A percentile compares a stretch with the other conserved stretches of the same genome.
phyloP scores from a whole-genome alignment of 1,140 invertebrate genomes.

The Heterodera schachtii region DNA sequence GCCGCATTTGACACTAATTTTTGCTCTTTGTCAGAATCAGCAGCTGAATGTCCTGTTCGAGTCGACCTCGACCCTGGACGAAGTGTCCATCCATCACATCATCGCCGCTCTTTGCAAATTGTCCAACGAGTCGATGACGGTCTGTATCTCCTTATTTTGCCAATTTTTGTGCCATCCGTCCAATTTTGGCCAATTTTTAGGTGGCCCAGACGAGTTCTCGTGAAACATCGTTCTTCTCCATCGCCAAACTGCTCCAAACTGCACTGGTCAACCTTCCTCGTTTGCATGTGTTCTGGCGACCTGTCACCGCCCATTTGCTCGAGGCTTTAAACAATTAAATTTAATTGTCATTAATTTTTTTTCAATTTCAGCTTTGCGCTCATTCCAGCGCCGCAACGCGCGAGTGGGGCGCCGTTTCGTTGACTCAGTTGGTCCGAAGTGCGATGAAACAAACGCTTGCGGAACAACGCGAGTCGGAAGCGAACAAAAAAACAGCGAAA shows the following conservation, averaged over 20 bases:
- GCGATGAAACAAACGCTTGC: conserved; percentile 66
- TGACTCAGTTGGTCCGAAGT: conserved; percentile 88
- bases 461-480: background rate
- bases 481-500: conserved; percentile 5
- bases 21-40: conserved; percentile 35
- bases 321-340: conserved; percentile 71
- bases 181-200: conserved; percentile 19
- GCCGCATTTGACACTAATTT: background rate
- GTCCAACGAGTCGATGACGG: conserved; percentile 93
- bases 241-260: conserved; percentile 93
- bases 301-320: conserved; percentile 90
- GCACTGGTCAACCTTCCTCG: conserved; percentile 88
- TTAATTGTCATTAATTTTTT: conserved; percentile 17
- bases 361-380: conserved; percentile 73
- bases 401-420: conserved; percentile 94
- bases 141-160: conserved; percentile 64
- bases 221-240: conserved; percentile 94
- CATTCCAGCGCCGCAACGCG: conserved; percentile 92
- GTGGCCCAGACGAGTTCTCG: conserved; percentile 63
- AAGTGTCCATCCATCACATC: conserved; percentile 90
- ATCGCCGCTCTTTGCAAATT: conserved; percentile 94
- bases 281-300: conserved; percentile 91
- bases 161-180: conserved; percentile 68
- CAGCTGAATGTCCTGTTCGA: conserved; percentile 69
- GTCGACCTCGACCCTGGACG: conserved; percentile 72